Evolutionary conservation across 2,888 invertebrate species (phyloP).

Genomic region (Cerastoderma edule): DNA sequence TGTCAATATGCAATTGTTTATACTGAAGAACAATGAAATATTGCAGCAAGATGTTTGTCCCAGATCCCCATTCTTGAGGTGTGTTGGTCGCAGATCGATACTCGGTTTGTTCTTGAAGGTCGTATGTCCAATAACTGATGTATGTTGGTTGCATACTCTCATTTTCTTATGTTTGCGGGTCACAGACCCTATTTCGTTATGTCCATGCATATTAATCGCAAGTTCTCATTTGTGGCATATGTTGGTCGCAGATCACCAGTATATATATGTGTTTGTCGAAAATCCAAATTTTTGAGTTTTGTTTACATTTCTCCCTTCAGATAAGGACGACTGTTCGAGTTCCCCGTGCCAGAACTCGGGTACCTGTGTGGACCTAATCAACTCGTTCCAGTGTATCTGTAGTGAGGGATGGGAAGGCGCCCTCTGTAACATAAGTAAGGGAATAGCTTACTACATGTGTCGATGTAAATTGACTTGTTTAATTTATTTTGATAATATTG

Average conservation of each 20-base stretch:
- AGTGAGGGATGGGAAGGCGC: conserved; percentile 87
- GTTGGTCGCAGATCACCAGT: not conserved
- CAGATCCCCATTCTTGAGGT: too few species aligned
- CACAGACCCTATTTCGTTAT: too few species aligned
- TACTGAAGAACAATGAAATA: too few species aligned
- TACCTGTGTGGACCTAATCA: conserved; percentile 95
- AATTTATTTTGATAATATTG: too few species aligned
- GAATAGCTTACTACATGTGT: not conserved
- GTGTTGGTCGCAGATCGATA: too few species aligned
- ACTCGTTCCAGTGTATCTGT: conserved; percentile 95
- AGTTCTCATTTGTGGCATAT: not conserved
- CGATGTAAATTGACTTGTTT: not conserved
- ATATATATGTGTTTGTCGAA: not conserved
- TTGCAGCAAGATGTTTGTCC: too few species aligned
- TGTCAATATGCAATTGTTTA: too few species aligned
- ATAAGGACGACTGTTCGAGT: conserved; percentile 97
- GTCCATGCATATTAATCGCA: not conserved
- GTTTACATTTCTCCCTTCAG: conserved; percentile 83
- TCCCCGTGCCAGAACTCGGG: conserved; percentile 97
- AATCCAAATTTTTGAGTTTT: not conserved
- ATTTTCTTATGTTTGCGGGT: too few species aligned
- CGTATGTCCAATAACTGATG: too few species aligned
- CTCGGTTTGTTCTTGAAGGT: too few species aligned
- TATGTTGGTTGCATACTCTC: too few species aligned
- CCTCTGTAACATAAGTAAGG: conserved; percentile 95